These are phyloP conservation scores for Drosophila ogumai DNA, from an alignment of 1,140 invertebrate species.

Conservation along the genomic window DNA sequence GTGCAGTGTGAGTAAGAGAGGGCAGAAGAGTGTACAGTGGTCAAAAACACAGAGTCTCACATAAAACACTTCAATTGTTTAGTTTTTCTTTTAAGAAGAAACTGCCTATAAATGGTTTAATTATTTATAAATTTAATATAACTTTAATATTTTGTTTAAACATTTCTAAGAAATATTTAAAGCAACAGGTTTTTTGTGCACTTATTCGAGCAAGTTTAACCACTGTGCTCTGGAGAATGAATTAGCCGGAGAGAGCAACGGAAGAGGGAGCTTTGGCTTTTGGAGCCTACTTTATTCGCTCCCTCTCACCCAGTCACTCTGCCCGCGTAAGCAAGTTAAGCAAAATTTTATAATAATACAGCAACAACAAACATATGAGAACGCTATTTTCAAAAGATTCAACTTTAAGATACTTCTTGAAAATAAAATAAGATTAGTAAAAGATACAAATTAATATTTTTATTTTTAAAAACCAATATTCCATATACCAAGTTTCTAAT, in stretches of 20 bases:
- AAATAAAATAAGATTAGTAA: neutral
- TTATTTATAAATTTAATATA: too few species aligned
- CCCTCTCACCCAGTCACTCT: conserved; percentile 6
- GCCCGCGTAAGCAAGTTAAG: conserved; percentile 35
- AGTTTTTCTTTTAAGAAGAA: neutral
- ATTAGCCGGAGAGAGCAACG: neutral
- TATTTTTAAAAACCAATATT: neutral
- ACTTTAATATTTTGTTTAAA: neutral
- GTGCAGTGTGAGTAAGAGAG: neutral
- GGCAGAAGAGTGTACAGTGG: neutral
- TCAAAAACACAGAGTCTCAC: neutral
- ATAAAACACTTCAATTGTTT: neutral
- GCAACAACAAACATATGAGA: conserved; percentile 1
- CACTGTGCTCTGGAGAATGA: conserved; percentile 5
- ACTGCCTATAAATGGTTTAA: too few species aligned
- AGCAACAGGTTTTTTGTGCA: neutral
- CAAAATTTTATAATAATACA: conserved; percentile 12
- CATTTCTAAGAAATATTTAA: neutral
- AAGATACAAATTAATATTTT: neutral
- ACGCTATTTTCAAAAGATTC: neutral
- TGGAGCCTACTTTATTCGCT: conserved; percentile 8
- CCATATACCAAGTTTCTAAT: neutral
- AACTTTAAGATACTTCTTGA: neutral
- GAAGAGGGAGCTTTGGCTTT: conserved; percentile 12
- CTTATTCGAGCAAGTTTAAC: neutral